Percentiles rank a stretch among this genome's conserved stretches.
phyloP scores from a whole-genome alignment of 2,888 invertebrate genomes.

The Leptodirus hochenwartii region DNA sequence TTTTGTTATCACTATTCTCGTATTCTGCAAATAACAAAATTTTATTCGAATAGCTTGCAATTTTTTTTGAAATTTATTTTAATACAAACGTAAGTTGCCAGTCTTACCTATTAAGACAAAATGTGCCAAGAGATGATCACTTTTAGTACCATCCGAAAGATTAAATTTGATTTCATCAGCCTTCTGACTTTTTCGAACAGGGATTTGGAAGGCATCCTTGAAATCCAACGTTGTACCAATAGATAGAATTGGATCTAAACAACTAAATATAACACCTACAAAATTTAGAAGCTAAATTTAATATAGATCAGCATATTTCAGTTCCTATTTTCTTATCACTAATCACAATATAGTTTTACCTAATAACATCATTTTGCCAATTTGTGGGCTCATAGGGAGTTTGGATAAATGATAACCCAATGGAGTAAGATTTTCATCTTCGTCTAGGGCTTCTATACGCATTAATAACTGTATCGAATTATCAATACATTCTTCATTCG shows the following conservation, averaged over 20 bases:
- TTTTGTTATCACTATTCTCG: too few relatives aligned
- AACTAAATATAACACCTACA: constrained; percentile 69
- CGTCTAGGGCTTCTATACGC: constrained; percentile 58
- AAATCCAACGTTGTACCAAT: constrained; percentile 76
- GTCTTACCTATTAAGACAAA: too few relatives aligned
- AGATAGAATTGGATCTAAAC: constrained; percentile 74
- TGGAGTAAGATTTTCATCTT: constrained; percentile 62
- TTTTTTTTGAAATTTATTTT: too few relatives aligned
- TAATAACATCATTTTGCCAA: constrained; percentile 78
- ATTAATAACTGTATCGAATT: constrained; percentile 40
- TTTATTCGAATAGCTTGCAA: too few relatives aligned
- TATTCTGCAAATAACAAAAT: too few relatives aligned
- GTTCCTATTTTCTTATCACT: too few relatives aligned
- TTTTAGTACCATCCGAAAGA: constrained; percentile 43
- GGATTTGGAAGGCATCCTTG: constrained; percentile 65
- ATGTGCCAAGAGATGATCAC: constrained; percentile 74
- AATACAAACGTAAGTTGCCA: too few relatives aligned
- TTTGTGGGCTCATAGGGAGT: constrained; percentile 78
- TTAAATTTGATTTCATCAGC: constrained; percentile 38
- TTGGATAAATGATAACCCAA: constrained; percentile 79
- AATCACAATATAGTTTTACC: too few relatives aligned
- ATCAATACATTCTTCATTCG: constrained; percentile 44
- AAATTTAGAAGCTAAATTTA: too few relatives aligned
- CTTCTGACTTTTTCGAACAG: constrained; percentile 47
- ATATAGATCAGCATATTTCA: too few relatives aligned